Conservation (phyloP, 1,140 invertebrate species). For the Ips nitidus region DNA sequence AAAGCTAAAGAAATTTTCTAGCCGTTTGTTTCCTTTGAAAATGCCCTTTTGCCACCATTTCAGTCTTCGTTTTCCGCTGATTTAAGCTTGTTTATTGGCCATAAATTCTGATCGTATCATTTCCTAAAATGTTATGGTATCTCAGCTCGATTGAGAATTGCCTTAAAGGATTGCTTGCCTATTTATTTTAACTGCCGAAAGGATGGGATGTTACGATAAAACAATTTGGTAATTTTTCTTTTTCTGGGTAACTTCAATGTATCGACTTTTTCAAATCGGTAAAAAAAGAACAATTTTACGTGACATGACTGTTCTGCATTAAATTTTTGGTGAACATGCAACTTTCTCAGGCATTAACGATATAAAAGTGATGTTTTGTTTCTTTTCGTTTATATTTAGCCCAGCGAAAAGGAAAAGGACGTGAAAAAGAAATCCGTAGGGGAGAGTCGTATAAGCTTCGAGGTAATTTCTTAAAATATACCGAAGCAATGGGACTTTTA, state of each 20-base stretch:
- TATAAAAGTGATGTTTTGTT: constrained; percentile 21
- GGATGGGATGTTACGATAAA: constrained; percentile 9
- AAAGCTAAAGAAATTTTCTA: constrained; percentile 6
- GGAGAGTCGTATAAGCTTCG: constrained; percentile 19
- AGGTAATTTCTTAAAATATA: constrained; percentile 47
- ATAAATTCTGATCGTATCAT: constrained; percentile 28
- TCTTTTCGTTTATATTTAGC: constrained; percentile 2
- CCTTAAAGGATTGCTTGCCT: constrained; percentile 19
- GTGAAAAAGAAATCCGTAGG: constrained; percentile 14
- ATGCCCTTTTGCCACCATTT: constrained; percentile 18
- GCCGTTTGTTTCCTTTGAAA: constrained; percentile 3
- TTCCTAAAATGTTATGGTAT: constrained; percentile 23
- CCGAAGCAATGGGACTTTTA: constrained; percentile 43
- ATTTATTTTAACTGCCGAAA: constrained; percentile 14
- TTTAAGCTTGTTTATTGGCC: constrained; percentile 26
- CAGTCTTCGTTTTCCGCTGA: constrained; percentile 8
- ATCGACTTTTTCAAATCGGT: not conserved
- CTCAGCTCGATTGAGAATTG: constrained; percentile 14
- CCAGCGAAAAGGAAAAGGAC: constrained; percentile 22
- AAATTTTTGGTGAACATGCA: constrained; percentile 30
- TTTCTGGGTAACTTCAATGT: not conserved
- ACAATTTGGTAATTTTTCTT: not conserved
- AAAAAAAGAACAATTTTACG: constrained; percentile 24
- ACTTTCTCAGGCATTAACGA: constrained; percentile 25
- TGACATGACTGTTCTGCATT: constrained; percentile 25